Base-by-base conservation (phyloP, 2,888 invertebrate genomes). In the Microchrysa polita region DNA sequence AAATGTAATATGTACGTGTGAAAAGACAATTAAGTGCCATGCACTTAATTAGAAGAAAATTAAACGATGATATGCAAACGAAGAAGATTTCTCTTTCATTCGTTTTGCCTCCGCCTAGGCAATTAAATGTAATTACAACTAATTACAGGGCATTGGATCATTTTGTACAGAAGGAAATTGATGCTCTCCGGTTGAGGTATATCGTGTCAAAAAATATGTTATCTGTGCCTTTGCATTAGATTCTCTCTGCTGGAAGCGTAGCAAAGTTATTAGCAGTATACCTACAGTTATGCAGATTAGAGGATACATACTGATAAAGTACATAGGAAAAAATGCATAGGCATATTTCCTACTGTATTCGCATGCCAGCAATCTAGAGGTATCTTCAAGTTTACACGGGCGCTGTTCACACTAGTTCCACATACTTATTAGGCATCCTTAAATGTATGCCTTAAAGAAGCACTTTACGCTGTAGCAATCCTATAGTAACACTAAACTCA, bases 31-130 rank as follows among this genome's bases (percentile, higher is more conserved):
- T 75, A 75, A 73, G 71, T 48, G 27, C 74, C 55, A 74, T 75
- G 75, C 74, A 75, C 72, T 74, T 75, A 75, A 74, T 75, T 75
- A 75, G 74, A 74, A 74, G 61, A 61, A 72, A 75, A 74, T 74
- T 74, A 75, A 72, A 73, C 57, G 75, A 75, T 75, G 75, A 74
- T 72, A 74, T 75, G 75, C 74, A 74, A 75, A 74, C 48, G 69
- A 55, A 73, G 75, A 20, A 72, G 67, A 57, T 61, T 75, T 72
- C 60, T 72, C 67, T 72, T 67, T 72, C 67, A 72, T 74, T 72
- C 74, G 67, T 67, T 55, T 61, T 55, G 67, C 73, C 20, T 67
- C 75, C 74, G 75, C 74, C 75, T 74, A 72, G 72, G 74, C 72
- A 75, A 75, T 75, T 75, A 75, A 75, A 74, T 22, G 61, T 72